Conservation (phyloP, 2,797 vertebrate genomes). For the Clamator glandarius region DNA sequence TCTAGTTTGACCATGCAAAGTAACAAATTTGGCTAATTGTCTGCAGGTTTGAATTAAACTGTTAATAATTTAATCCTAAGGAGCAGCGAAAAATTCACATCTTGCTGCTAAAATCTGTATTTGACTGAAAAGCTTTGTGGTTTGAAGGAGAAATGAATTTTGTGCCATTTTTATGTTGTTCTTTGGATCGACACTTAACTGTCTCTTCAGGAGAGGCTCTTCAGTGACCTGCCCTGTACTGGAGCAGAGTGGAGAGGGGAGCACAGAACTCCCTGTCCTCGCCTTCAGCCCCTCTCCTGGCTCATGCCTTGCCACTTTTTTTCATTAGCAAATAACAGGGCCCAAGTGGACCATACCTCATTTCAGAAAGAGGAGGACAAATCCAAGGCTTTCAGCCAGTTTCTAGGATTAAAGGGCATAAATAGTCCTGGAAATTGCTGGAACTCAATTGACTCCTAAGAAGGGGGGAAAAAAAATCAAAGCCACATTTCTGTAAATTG, state of each 20-base stretch:
- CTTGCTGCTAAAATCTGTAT: background rate
- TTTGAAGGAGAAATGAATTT: background rate
- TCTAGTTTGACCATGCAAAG: background rate
- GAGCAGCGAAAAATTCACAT: slow-evolving; percentile 47
- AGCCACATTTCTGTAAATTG: background rate
- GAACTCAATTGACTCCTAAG: background rate
- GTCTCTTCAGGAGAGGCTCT: background rate
- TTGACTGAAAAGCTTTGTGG: slow-evolving; percentile 29
- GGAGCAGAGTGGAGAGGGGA: background rate
- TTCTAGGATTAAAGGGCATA: slow-evolving; percentile 27
- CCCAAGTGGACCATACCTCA: background rate
- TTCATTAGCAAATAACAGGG: background rate
- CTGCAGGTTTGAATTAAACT: slow-evolving; percentile 26
- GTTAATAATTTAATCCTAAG: slow-evolving; percentile 40
- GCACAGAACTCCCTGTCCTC: background rate
- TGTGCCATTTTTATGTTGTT: background rate
- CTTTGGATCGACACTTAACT: background rate
- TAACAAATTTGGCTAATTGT: background rate
- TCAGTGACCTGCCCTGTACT: background rate
- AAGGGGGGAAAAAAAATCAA: background rate
- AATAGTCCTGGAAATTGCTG: slow-evolving; percentile 38
- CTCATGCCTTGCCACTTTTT: background rate
- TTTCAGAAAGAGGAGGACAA: slow-evolving; percentile 26
- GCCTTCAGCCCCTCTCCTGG: background rate
- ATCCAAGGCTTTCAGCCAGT: slow-evolving; percentile 10